Conservation (phyloP, 2,113 vertebrate genomes). For the Brienomyrus brachyistius region DNA sequence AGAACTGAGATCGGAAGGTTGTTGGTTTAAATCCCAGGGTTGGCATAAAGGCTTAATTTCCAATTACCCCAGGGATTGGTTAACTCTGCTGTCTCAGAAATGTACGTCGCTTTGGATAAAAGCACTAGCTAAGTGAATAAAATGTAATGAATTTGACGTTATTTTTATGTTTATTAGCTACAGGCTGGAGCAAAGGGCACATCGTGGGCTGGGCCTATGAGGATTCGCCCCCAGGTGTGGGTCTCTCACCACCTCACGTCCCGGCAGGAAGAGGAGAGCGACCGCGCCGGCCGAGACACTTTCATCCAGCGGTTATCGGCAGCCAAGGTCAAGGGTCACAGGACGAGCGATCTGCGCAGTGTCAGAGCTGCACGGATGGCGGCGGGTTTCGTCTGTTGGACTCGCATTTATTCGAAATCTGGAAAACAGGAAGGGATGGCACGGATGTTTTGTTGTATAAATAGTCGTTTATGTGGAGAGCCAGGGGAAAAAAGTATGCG, state of each 20-base stretch:
- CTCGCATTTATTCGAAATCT: not conserved
- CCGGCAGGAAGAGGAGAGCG: slow-evolving; percentile 25
- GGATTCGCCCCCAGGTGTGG: not conserved
- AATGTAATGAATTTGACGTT: not conserved
- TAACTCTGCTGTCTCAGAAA: not conserved
- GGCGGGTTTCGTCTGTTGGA: not conserved
- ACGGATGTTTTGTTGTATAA: not conserved
- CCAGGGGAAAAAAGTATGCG: not conserved
- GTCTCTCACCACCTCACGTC: not conserved
- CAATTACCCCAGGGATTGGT: not conserved
- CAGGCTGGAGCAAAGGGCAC: not conserved
- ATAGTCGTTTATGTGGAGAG: not conserved
- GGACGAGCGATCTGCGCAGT: not conserved
- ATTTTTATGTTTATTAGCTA: not conserved
- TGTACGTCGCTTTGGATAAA: not conserved
- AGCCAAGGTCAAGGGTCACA: slow-evolving; percentile 38
- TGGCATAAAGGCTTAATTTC: not conserved
- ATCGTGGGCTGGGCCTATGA: not conserved
- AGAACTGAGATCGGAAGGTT: not conserved
- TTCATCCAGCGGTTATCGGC: slow-evolving; percentile 36
- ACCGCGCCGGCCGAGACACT: slow-evolving; percentile 29
- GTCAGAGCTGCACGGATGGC: not conserved
- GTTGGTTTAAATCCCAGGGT: not conserved
- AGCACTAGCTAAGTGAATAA: not conserved
- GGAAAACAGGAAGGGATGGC: not conserved